Evolutionary conservation across 2,113 vertebrate species (phyloP), one percentile per base, ranked within the genome.

Genomic region (Nematolebias whitei): DNA sequence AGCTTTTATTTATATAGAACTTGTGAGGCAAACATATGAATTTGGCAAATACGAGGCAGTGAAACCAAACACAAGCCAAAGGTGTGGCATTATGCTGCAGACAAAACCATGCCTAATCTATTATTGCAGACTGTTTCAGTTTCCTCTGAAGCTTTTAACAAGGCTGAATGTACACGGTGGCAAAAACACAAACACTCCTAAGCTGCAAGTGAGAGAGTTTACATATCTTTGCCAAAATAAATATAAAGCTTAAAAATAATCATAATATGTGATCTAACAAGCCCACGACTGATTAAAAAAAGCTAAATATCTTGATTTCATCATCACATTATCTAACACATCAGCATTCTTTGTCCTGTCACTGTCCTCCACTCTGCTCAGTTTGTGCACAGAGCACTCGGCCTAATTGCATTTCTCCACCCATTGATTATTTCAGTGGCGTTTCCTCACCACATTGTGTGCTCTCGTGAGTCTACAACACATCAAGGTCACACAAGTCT

Each of bases 341-440:
- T 14, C 24, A 24, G n/a, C 52, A 13, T 19, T 23, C 16, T 53
- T 10, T 43, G 32, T 70, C 48, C 19, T 56, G 44, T 35, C 26
- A 4, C 47, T 63, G 68, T 64, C 68, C 62, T 77, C 52, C 47
- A 23, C 22, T 41, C 26, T 55, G 44, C 56, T 51, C 44, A 23
- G 66, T 43, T 23, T 64, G 79, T 59, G 59, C 20, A 66, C 61
- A 60, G 62, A 83, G 83, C 88, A 90, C 90, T 93, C 85, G 86
- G 62, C 56, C 77, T 92, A 88, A 93, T 91, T 85, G 82, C 70
- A 87, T 92, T 90, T 77, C 60, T 70, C 74, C 45, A 32, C 58
- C 71, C 62, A 89, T 90, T 90, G 87, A 90, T 92, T 88, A 81
- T 71, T 70, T 76, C 85, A 86, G 88, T 87, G 85, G 74, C 69